Evolutionary conservation across 2,797 vertebrate genomes (phyloP).

Genomic region (Malacoraja senta): DNA sequence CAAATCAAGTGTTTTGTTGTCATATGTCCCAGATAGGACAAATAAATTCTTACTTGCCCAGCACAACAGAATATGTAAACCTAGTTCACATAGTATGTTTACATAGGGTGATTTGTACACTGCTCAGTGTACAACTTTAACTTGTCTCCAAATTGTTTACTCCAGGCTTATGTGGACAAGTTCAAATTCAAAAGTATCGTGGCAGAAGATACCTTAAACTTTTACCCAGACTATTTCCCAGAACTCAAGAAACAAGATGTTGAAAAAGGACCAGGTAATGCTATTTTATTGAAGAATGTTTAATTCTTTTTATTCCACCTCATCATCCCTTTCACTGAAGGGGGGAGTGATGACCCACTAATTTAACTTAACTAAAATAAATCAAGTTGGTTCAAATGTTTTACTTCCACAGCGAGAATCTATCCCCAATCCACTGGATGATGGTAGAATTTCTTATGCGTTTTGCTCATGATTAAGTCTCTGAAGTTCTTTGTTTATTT

Average conservation of each 20-base stretch:
- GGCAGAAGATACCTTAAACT: constrained; percentile 62
- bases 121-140: not conserved
- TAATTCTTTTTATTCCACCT: not conserved
- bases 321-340: not conserved
- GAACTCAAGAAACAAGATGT: constrained; percentile 62
- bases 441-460: no score
- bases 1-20: no score
- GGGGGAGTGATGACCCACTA: no score
- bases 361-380: no score
- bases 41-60: no score
- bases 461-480: no score
- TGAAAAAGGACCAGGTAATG: constrained; percentile 62
- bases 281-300: not conserved
- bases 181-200: constrained; percentile 73
- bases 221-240: constrained; percentile 69
- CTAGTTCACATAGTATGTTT: no score
- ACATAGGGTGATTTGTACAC: not conserved
- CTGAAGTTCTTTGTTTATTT: no score
- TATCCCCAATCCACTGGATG: no score
- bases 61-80: no score
- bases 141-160: not conserved
- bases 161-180: constrained; percentile 65
- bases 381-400: not conserved
- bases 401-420: not conserved
- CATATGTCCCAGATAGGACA: no score